Conservation (phyloP, 2,113 vertebrate species). For the Corydoras sp. region DNA sequence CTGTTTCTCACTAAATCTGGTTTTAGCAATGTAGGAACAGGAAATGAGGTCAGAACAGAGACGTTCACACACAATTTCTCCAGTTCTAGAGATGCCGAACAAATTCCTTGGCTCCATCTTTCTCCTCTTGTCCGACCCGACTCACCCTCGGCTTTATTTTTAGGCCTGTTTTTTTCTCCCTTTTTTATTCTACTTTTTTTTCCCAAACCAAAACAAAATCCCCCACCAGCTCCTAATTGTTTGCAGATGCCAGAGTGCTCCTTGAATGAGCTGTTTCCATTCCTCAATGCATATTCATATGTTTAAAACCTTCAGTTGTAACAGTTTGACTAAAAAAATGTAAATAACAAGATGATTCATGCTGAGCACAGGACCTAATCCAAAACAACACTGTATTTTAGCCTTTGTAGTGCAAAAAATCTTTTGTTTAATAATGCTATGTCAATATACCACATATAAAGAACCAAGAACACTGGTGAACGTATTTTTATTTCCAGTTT, state of each 20-base stretch:
- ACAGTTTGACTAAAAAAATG: neutral
- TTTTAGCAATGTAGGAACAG: slow-evolving; percentile 4
- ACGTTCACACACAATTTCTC: slow-evolving; percentile 24
- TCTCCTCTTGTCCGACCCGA: neutral
- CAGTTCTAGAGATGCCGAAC: slow-evolving; percentile 11
- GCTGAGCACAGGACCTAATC: neutral
- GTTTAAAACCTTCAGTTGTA: neutral
- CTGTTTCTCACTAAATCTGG: neutral
- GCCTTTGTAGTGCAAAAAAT: neutral
- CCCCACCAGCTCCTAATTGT: slow-evolving; percentile 21
- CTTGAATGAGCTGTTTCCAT: neutral
- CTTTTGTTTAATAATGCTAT: neutral
- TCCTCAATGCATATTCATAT: neutral
- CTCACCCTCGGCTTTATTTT: slow-evolving; percentile 21
- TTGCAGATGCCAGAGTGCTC: slow-evolving; percentile 3
- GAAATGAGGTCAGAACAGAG: slow-evolving; percentile 24
- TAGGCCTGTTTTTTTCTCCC: slow-evolving; percentile 25
- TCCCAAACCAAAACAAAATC: slow-evolving; percentile 15
- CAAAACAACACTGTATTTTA: neutral
- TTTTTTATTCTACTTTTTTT: neutral
- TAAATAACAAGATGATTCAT: neutral
- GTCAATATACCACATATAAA: neutral
- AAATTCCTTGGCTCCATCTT: slow-evolving; percentile 15
- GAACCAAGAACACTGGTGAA: too few species aligned
- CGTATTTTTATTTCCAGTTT: too few species aligned